These are phyloP conservation scores for Coreius guichenoti DNA, from an alignment of 2,797 vertebrate genomes.

Conservation along the genomic window DNA sequence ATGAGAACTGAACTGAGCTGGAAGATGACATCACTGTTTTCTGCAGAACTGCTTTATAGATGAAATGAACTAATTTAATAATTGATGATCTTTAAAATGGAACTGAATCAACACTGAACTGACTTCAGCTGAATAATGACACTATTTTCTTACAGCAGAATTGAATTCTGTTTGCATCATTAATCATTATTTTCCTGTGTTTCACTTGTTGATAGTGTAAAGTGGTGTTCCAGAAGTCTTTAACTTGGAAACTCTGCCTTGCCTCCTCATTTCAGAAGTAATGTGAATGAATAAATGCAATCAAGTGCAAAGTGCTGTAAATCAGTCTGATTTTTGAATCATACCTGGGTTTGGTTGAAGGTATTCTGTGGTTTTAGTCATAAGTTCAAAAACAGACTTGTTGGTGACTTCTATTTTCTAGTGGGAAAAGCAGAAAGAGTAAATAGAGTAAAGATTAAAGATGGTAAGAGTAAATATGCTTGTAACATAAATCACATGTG, in stretches of 20 bases:
- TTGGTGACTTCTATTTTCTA: slow-evolving; percentile 95
- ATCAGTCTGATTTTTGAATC: neutral
- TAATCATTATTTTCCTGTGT: neutral
- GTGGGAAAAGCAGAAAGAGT: slow-evolving; percentile 28
- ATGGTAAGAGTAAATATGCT: neutral
- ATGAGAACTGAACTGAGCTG: neutral
- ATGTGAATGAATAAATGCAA: neutral
- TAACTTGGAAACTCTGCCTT: neutral
- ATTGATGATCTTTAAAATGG: neutral
- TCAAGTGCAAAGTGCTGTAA: neutral
- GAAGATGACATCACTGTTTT: neutral
- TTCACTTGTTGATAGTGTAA: neutral
- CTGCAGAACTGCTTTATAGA: neutral
- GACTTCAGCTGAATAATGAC: no score
- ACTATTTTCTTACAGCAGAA: no score
- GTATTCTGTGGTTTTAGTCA: slow-evolving; percentile 93
- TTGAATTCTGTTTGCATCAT: neutral
- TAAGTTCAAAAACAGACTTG: slow-evolving; percentile 90
- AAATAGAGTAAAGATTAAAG: neutral
- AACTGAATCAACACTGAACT: neutral
- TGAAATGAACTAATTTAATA: neutral
- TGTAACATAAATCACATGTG: slow-evolving; percentile 9
- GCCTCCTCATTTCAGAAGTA: neutral
- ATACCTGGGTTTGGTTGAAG: slow-evolving; percentile 97
- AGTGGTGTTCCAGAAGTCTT: neutral